A percentile compares a stretch with the other conserved stretches of the same genome.
phyloP scores from a whole-genome alignment of 2,113 vertebrate species.

The Holacanthus passer region DNA sequence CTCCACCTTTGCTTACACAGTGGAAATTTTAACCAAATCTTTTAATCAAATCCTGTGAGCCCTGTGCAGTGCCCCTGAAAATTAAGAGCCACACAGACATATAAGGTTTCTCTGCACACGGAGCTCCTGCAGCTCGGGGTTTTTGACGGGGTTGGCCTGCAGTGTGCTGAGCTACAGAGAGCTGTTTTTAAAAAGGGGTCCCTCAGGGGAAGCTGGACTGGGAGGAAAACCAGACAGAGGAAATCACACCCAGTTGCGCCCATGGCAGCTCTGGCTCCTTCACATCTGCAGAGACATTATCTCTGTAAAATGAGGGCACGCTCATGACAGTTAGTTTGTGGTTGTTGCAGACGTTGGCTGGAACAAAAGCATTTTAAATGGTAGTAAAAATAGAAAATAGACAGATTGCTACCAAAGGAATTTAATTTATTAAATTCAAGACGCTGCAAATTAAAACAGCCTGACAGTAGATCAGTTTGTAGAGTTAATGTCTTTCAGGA shows the following conservation, averaged over 20 bases:
- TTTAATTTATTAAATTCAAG: conserved; percentile 29
- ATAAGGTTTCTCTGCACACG: conserved; percentile 64
- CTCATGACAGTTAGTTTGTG: conserved; percentile 58
- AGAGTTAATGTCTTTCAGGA: conserved; percentile 34
- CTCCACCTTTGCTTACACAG: conserved; percentile 47
- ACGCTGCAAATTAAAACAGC: conserved; percentile 28
- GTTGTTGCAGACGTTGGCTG: conserved; percentile 38
- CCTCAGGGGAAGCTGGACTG: conserved; percentile 81
- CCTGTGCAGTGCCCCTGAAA: conserved; percentile 57
- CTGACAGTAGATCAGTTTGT: conserved; percentile 17
- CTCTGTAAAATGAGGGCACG: conserved; percentile 62
- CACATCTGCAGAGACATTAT: conserved; percentile 63
- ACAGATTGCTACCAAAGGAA: conserved; percentile 27
- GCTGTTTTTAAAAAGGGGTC: conserved; percentile 79
- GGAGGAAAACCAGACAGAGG: conserved; percentile 84
- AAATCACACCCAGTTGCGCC: conserved; percentile 81
- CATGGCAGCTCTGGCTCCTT: conserved; percentile 63
- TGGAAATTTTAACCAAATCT: conserved; percentile 58
- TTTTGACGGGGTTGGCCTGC: conserved; percentile 40
- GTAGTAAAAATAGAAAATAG: conserved; percentile 46
- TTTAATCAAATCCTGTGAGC: conserved; percentile 45
- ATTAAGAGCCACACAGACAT: conserved; percentile 50
- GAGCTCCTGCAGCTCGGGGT: conserved; percentile 45
- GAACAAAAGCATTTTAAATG: conserved; percentile 52
- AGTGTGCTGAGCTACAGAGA: conserved; percentile 49